Evolutionary conservation across 1,140 invertebrate genomes (phyloP), one percentile per base, ranked within the genome.

Genomic region (Drosophila nannoptera): DNA sequence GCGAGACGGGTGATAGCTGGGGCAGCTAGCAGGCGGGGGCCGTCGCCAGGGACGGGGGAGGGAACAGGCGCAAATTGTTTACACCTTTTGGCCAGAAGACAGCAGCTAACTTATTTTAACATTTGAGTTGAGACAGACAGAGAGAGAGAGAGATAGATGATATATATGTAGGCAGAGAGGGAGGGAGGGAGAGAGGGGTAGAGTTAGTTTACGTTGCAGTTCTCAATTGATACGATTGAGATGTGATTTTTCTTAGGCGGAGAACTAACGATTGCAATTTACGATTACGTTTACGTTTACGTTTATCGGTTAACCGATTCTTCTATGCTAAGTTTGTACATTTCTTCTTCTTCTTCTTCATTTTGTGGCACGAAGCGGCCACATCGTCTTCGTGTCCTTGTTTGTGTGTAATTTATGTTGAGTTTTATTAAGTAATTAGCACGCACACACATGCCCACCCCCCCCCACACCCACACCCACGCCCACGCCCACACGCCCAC

Each of bases 381-480:
- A 56, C 46, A 68, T 84, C 77, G 81, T 84, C 81, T 81, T 86
- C 81, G 77, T 7, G 73, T 33, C 43, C 67, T 73, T 77, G 75
- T 72, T 80, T 75, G 61, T 66, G 78, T 86, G 81, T 84, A 77
- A 75, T 75, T 86, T 77, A 77, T 84, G 81, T 84, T 86, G 63
- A 78, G 58, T 84, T 77, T 74, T 84, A 77, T 80, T 70, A 77
- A 83, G 67, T 60, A 40, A 56, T 56, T 56, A 64, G 42, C 46
- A 55, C 36, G 46, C 16, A 61, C 22, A 50, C 32, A 59, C 71
- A 55, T 32, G 55, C 46, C 52, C 48, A 49, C 60, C 64, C 64
- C 63, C 69, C 38, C 71, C 73, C 77, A 77, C 71, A 69, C 72
- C 58, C 53, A 65, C 58, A 60, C 61, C 56, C 22, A 48, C 11